phyloP scores from a whole-genome alignment of 2,113 vertebrate species.

The Himantopus leucocephalus region DNA sequence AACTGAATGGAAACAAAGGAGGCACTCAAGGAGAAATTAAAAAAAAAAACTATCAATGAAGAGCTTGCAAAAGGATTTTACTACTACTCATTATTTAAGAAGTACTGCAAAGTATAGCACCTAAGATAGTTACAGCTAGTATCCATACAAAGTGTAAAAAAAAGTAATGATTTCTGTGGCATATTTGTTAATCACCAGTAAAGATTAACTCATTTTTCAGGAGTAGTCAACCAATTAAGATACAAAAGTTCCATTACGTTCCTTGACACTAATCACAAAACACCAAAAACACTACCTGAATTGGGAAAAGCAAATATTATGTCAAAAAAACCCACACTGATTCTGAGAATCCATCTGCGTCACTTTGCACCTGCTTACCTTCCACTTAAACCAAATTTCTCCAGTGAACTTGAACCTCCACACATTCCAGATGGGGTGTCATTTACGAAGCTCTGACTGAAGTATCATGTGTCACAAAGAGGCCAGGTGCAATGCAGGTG shows the following conservation, averaged over 20 bases:
- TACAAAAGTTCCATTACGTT: not conserved
- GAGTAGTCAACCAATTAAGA: not conserved
- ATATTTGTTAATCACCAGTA: not conserved
- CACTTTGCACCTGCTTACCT: not conserved
- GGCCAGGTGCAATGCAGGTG: not conserved
- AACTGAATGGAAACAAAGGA: not conserved
- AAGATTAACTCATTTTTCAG: not conserved
- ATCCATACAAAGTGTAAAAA: not conserved
- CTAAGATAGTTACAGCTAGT: not conserved
- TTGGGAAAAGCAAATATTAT: not conserved
- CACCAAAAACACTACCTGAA: not conserved
- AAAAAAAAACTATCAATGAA: not conserved
- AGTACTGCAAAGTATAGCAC: not conserved
- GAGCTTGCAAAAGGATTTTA: not conserved
- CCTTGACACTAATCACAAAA: not conserved
- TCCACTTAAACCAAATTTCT: not conserved
- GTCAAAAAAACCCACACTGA: accelerated
- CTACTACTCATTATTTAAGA: not conserved
- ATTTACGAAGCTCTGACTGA: not conserved
- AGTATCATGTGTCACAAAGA: not conserved
- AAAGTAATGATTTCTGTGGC: not conserved
- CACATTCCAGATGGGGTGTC: not conserved
- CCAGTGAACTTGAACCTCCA: not conserved
- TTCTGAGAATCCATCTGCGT: not conserved
- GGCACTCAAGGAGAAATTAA: not conserved